Base-by-base conservation (phyloP, 2,797 vertebrate species). In the Enteromius unitaeniatus region DNA sequence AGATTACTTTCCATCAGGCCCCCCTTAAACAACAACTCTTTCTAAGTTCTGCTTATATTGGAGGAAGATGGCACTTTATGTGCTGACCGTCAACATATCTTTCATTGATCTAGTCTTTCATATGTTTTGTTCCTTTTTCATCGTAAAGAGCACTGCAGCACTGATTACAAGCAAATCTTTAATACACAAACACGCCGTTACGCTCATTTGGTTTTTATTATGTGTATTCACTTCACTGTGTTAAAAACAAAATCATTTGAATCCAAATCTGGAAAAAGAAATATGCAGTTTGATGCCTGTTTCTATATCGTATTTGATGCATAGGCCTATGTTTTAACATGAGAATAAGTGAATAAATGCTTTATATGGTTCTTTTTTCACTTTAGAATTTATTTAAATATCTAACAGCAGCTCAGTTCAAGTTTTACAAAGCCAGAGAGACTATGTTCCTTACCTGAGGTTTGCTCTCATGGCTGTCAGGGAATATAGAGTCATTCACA, bases 1-100 rank as follows among this genome's bases (percentile, higher is more conserved):
- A 89, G 91, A 89, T 84, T 86, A 82, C 88, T 60, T 75, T 76
- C 74, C 53, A 77, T 77, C 34, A 77, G 14, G 6, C n/a, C 4
- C 10, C 34, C 17, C 34, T 60, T 42, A 23, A 60, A 42, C 53
- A 60, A 40, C 74, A 77, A 26, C 34, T 60, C 51, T 23, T 14
- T 64, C 60, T 1, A 34, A 58, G 13, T 37, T 58, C 34, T 58
- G 34, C 53, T 37, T 23, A 3, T 19, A 26, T 15, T 60, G 14
- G 14, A 60, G 53, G 37, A 77, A 26, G 34, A 77, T 14, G 15
- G 40, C 53, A 77, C 53, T 77, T 60, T 42, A 42, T 17, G 17
- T 42, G 74, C 53, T 77, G 53, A 42, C 37, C 19, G 15, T 40
- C 73, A 76, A 17, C 53, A 58, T 40, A 58, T 13, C 19, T 8